phyloP scores from a whole-genome alignment of 2,888 invertebrate species.

The Parthenolecanium corni region DNA sequence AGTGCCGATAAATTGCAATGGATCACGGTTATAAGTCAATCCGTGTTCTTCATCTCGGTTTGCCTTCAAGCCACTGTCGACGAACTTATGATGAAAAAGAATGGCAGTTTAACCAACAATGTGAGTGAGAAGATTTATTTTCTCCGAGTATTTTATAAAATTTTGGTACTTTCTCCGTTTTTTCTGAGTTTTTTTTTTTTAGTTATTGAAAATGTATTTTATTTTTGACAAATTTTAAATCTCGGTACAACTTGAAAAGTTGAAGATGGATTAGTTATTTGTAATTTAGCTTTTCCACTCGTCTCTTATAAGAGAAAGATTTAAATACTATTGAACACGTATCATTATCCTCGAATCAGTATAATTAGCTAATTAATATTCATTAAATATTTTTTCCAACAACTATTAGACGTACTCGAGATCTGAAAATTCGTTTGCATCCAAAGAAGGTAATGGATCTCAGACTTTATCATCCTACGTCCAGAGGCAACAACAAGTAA shows the following conservation, averaged over 20 bases:
- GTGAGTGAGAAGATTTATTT: conserved; percentile 33
- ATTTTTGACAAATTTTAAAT: too few relatives aligned
- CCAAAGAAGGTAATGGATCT: neutral
- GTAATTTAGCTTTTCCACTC: too few relatives aligned
- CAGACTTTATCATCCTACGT: too few relatives aligned
- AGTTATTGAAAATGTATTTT: neutral
- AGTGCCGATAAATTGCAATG: conserved; percentile 83
- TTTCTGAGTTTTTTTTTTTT: neutral
- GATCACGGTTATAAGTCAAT: conserved; percentile 82
- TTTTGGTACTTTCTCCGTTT: too few relatives aligned
- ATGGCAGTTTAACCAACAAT: conserved; percentile 45
- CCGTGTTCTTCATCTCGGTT: conserved; percentile 90
- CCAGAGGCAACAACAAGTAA: too few relatives aligned
- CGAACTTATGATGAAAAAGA: conserved; percentile 68
- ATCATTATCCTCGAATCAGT: too few relatives aligned
- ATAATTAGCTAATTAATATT: too few relatives aligned
- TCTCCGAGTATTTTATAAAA: neutral
- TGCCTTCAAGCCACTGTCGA: conserved; percentile 91
- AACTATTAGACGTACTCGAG: neutral
- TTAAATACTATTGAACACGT: too few relatives aligned
- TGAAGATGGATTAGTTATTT: too few relatives aligned
- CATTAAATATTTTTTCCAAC: neutral
- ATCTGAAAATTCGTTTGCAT: neutral
- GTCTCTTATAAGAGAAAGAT: too few relatives aligned
- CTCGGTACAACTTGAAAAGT: too few relatives aligned